Evolutionary conservation across 2,888 invertebrate genomes (phyloP).

Genomic region (Leistus spinibarbis): DNA sequence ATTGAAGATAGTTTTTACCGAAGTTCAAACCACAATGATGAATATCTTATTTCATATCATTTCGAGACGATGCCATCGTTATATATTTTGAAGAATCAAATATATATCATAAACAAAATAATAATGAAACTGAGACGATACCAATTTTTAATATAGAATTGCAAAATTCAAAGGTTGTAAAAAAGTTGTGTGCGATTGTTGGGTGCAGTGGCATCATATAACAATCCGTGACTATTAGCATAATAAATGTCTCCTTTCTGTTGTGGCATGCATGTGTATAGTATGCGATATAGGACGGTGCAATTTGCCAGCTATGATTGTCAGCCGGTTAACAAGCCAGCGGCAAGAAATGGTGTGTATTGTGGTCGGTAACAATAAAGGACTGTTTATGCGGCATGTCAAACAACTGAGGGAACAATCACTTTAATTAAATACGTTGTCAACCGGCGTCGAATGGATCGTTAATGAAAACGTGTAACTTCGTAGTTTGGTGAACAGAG

Average conservation of each 20-base stretch:
- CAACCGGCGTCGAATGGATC: conserved; percentile 37
- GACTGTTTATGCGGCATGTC: conserved; percentile 35
- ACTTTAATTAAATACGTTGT: conserved; percentile 38
- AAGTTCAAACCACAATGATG: too few relatives aligned
- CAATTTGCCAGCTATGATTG: conserved; percentile 35
- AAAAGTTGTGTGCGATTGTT: neutral
- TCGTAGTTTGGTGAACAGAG: neutral
- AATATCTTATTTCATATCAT: too few relatives aligned
- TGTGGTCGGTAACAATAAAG: conserved; percentile 36
- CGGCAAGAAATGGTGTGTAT: conserved; percentile 36
- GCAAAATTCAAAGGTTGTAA: neutral
- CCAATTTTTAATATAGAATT: too few relatives aligned
- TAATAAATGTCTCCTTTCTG: conserved; percentile 17
- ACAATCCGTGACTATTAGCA: conserved; percentile 6
- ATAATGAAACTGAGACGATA: too few relatives aligned
- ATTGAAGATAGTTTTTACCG: too few relatives aligned
- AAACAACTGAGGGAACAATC: conserved; percentile 37
- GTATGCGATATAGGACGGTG: neutral
- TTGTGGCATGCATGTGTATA: neutral
- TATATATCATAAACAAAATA: too few relatives aligned
- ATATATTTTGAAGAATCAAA: too few relatives aligned
- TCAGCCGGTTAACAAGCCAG: conserved; percentile 30
- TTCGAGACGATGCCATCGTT: too few relatives aligned
- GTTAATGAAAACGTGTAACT: conserved; percentile 34
- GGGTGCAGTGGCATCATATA: neutral